Evolutionary conservation across 2,113 vertebrate species (phyloP).

Genomic region (Procavia capensis): DNA sequence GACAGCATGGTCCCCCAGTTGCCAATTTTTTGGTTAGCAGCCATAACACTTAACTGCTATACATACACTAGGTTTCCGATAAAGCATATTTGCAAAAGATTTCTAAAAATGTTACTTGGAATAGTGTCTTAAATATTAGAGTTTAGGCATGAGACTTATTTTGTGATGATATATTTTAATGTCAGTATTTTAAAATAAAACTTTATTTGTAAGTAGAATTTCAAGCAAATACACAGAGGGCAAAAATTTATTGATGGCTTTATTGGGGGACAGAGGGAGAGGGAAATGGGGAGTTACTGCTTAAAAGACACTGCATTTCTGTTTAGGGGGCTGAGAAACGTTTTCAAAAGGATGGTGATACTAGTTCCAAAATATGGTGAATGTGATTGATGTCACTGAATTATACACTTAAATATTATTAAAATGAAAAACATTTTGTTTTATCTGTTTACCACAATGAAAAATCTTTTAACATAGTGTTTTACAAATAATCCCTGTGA

Average conservation of each 20-base stretch:
- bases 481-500: not conserved
- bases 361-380: not conserved
- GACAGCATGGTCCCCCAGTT: no score
- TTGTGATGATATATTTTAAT: constrained; percentile 6
- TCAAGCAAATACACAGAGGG: not conserved
- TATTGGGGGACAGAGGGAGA: not conserved
- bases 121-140: not conserved
- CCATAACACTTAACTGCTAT: no score
- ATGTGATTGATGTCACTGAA: not conserved
- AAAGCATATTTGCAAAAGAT: not conserved
- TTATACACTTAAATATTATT: not conserved
- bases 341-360: not conserved
- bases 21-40: no score
- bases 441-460: not conserved
- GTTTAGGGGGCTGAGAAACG: not conserved
- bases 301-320: not conserved
- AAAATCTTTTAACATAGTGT: not conserved
- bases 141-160: not conserved
- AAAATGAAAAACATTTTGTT: not conserved
- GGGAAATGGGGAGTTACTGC: not conserved
- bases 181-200: not conserved
- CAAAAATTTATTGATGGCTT: not conserved
- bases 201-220: not conserved
- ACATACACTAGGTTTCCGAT: not conserved
- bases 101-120: constrained; percentile 4